Evolutionary conservation across 1,140 invertebrate species (phyloP).

Genomic region (Trissolcus basalis): DNA sequence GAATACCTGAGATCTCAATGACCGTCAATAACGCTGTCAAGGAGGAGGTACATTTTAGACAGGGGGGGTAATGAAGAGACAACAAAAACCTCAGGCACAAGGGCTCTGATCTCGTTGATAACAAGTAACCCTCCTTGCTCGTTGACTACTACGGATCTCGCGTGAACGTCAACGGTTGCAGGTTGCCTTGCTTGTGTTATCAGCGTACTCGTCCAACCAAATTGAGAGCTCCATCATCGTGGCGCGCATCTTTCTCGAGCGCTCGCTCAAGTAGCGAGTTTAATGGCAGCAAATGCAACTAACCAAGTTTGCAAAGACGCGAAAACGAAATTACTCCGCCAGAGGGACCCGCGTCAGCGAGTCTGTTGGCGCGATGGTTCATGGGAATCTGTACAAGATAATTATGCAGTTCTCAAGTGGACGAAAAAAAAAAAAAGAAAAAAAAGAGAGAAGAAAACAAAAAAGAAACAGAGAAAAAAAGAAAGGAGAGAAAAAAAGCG

Average conservation of each 20-base stretch:
- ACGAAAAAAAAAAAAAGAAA: too few species aligned
- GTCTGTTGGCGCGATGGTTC: slow-evolving; percentile 46
- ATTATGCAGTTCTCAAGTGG: slow-evolving; percentile 58
- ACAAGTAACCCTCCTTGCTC: slow-evolving; percentile 29
- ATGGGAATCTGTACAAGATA: slow-evolving; percentile 57
- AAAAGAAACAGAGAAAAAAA: too few species aligned
- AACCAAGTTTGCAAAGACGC: slow-evolving; percentile 66
- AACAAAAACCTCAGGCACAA: too few species aligned
- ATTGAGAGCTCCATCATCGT: slow-evolving; percentile 46
- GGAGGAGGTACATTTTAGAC: too few species aligned
- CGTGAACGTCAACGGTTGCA: slow-evolving; percentile 43
- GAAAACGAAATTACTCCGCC: slow-evolving; percentile 52
- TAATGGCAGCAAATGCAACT: slow-evolving; percentile 61
- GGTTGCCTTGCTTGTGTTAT: slow-evolving; percentile 24
- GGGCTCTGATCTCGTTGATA: not conserved
- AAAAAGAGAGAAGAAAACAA: too few species aligned
- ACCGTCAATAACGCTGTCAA: too few species aligned
- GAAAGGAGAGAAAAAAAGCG: too few species aligned
- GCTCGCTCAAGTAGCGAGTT: slow-evolving; percentile 52
- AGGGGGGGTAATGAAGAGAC: too few species aligned
- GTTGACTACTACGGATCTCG: slow-evolving; percentile 24
- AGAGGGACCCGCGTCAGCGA: slow-evolving; percentile 36
- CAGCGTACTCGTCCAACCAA: slow-evolving; percentile 49
- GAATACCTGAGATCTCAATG: too few species aligned
- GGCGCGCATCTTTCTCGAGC: slow-evolving; percentile 41